Evolutionary conservation across 2,113 vertebrate species (phyloP).

Genomic region (Trogon melanurus): DNA sequence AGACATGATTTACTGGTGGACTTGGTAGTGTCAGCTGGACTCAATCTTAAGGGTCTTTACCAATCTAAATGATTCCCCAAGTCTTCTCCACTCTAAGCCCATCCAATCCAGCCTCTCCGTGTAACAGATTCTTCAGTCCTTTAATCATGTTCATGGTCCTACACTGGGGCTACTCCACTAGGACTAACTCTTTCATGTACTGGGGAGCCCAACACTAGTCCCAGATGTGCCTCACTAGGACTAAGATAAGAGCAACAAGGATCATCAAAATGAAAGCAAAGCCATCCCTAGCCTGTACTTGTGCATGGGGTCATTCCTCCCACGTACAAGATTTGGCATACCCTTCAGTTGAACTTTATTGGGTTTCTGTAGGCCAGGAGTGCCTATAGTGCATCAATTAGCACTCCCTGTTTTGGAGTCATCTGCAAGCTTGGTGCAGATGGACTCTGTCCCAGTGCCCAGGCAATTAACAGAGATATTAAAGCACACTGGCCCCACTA

Average conservation of each 20-base stretch:
- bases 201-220: neutral
- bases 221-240: no score
- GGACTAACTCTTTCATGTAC: neutral
- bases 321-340: neutral
- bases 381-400: neutral
- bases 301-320: neutral
- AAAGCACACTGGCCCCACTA: no score
- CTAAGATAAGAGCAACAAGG: neutral
- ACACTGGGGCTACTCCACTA: neutral
- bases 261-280: neutral
- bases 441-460: no score
- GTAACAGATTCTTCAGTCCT: neutral
- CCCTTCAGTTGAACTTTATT: neutral
- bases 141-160: neutral
- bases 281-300: neutral
- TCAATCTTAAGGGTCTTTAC: no score
- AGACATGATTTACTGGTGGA: no score
- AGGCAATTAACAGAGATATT: no score
- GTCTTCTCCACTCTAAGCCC: neutral
- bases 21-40: no score
- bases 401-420: neutral
- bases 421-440: neutral
- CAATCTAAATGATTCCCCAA: neutral
- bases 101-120: neutral
- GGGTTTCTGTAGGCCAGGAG: neutral